Evolutionary conservation across 2,888 invertebrate genomes (phyloP).

Genomic region (Yponomeuta sedellus): DNA sequence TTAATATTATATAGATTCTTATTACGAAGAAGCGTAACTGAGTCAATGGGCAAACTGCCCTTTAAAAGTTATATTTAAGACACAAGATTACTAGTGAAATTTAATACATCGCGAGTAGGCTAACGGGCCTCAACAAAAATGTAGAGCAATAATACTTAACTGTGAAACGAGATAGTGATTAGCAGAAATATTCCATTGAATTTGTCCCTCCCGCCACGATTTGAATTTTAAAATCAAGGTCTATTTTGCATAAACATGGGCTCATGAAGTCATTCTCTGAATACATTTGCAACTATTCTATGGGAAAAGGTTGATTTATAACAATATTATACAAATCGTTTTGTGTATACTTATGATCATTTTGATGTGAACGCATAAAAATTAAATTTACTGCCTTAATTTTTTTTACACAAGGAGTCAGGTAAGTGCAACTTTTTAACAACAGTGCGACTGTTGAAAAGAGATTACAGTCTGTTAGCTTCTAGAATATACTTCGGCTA

Average conservation of each 20-base stretch:
- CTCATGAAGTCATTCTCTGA: conserved; percentile 35
- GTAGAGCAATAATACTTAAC: background rate
- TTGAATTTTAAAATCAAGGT: conserved; percentile 36
- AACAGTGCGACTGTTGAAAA: background rate
- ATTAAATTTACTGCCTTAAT: conserved; percentile 37
- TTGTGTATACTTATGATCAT: conserved; percentile 30
- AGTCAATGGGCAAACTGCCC: too few species aligned
- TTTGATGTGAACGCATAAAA: conserved; percentile 42
- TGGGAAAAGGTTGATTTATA: conserved; percentile 52
- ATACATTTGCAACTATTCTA: conserved; percentile 36
- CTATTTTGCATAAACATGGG: conserved; percentile 71
- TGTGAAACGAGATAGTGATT: background rate
- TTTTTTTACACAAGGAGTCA: background rate
- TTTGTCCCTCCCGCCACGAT: conserved; percentile 22
- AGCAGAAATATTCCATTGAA: background rate
- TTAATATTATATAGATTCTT: too few species aligned
- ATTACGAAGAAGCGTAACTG: too few species aligned
- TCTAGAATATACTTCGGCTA: too few species aligned
- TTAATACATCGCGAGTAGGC: too few species aligned
- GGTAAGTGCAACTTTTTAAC: conserved; percentile 19
- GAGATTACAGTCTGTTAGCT: too few species aligned
- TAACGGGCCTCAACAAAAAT: background rate
- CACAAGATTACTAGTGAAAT: too few species aligned
- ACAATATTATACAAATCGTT: conserved; percentile 63
- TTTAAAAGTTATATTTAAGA: too few species aligned